A percentile compares a stretch with the other conserved stretches of the same genome.
These are phyloP conservation scores for Drosophila kanekoi DNA, from an alignment of 2,888 invertebrate genomes.

Conservation along the genomic window DNA sequence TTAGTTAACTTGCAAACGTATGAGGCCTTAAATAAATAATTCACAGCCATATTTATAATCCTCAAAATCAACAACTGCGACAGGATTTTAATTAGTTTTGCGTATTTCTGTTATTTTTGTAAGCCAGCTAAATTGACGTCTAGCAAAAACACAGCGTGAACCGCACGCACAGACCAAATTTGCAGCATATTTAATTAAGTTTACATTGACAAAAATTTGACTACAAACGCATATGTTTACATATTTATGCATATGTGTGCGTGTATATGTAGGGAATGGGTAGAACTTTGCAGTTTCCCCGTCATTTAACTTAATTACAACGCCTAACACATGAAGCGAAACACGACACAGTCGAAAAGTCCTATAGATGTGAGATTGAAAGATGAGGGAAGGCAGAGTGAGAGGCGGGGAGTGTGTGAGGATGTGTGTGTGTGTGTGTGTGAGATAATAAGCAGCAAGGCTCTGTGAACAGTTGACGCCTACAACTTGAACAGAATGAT, in stretches of 20 bases:
- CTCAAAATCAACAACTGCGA: slow-evolving; percentile 51
- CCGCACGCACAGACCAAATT: slow-evolving; percentile 37
- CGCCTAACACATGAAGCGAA: slow-evolving; percentile 60
- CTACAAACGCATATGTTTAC: slow-evolving; percentile 8
- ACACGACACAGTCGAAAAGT: slow-evolving; percentile 45
- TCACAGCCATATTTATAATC: slow-evolving; percentile 44
- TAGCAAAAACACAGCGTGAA: slow-evolving; percentile 35
- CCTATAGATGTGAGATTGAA: slow-evolving; percentile 9
- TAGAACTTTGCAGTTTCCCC: slow-evolving; percentile 69
- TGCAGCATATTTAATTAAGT: slow-evolving; percentile 71
- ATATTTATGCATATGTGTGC: background rate
- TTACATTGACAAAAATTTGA: slow-evolving; percentile 51
- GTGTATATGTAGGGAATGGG: slow-evolving; percentile 1
- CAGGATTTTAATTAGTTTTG: slow-evolving; percentile 70
- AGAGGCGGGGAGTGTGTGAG: background rate
- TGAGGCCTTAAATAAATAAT: no score
- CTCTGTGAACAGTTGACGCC: slow-evolving; percentile 21
- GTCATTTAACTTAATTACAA: slow-evolving; percentile 76
- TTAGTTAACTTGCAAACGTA: no score
- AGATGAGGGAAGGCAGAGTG: background rate
- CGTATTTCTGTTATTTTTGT: slow-evolving; percentile 49
- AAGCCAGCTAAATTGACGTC: slow-evolving; percentile 26
- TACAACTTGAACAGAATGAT: slow-evolving; percentile 51
- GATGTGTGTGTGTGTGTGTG: background rate
- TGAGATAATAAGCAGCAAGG: slow-evolving; percentile 21